A percentile compares a stretch with the other conserved stretches of the same genome.
Conservation (phyloP, 1,140 invertebrate genomes). For the Nebria ingens region DNA sequence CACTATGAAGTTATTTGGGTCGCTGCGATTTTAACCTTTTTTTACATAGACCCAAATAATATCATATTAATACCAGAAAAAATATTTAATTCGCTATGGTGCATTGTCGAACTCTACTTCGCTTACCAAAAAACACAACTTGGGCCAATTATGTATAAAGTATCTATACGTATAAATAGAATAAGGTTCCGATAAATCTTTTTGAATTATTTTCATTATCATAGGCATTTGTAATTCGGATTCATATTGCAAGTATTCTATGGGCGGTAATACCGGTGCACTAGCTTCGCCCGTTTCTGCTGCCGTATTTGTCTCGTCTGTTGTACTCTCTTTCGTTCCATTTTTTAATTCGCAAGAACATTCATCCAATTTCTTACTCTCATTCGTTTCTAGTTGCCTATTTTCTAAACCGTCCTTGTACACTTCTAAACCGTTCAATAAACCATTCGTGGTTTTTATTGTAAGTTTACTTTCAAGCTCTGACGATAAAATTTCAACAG, state of each 20-base stretch:
- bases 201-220: slow-evolving; percentile 97
- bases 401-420: slow-evolving; percentile 9
- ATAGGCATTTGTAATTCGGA: slow-evolving; percentile 86
- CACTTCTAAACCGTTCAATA: slow-evolving; percentile 21
- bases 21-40: no score
- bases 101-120: no score
- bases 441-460: slow-evolving; percentile 21
- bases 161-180: slow-evolving; percentile 99
- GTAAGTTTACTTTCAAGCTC: background rate
- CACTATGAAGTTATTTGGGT: no score
- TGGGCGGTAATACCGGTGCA: slow-evolving; percentile 21
- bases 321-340: slow-evolving; percentile 11
- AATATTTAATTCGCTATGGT: background rate
- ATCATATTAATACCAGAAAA: background rate
- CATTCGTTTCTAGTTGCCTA: slow-evolving; percentile 4
- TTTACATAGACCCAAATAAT: slow-evolving; percentile 6
- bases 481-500: background rate
- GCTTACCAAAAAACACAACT: slow-evolving; percentile 93
- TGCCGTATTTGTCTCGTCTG: slow-evolving; percentile 1
- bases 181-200: slow-evolving; percentile 98
- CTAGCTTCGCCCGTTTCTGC: slow-evolving; percentile 2
- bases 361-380: background rate
- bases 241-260: slow-evolving; percentile 69
- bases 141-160: slow-evolving; percentile 99
- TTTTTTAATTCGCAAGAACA: background rate